phyloP scores from a whole-genome alignment of 1,140 invertebrate genomes.

The Neotoxoptera formosana region DNA sequence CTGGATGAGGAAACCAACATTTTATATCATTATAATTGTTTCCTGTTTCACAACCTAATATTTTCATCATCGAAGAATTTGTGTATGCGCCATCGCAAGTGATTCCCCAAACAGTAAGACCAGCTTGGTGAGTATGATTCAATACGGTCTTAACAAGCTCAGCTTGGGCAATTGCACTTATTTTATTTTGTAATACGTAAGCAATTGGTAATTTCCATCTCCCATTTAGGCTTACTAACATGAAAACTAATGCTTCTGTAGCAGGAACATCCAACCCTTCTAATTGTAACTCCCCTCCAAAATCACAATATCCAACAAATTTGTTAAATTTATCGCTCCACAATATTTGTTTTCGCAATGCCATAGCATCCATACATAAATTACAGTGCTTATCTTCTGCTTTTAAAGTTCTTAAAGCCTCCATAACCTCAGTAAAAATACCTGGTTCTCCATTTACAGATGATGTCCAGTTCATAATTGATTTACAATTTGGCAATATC shows the following conservation, averaged over 20 bases:
- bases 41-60: conserved; percentile 2
- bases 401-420: neutral
- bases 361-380: neutral
- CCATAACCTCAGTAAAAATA: neutral
- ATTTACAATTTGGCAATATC: neutral
- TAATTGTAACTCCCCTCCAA: neutral
- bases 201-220: neutral
- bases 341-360: neutral
- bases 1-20: conserved; percentile 23
- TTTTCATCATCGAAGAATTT: neutral
- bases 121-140: neutral
- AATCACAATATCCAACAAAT: neutral
- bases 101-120: neutral
- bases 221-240: neutral
- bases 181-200: neutral
- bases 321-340: neutral
- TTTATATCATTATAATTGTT: neutral
- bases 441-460: neutral
- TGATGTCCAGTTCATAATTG: conserved; percentile 19
- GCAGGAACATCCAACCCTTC: neutral
- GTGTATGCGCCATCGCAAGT: neutral
- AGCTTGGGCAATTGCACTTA: neutral
- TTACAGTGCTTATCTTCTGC: neutral
- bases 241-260: neutral
- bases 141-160: neutral